Evolutionary conservation across 2,888 invertebrate species (phyloP), one percentile per base, ranked within the genome.

Genomic region (Drosophila leonis): DNA sequence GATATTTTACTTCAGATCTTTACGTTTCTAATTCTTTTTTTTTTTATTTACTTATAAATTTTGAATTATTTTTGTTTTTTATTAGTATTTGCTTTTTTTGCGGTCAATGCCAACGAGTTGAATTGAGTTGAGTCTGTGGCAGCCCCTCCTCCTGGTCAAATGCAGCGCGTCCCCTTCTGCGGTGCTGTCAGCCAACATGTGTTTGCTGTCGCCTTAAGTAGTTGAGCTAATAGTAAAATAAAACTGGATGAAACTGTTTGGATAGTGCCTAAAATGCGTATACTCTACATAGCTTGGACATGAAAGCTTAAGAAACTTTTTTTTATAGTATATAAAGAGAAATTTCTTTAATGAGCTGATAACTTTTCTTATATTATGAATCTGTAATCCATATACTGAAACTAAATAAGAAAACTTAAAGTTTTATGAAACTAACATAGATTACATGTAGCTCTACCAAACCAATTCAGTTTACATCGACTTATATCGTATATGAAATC

Each of bases 61-160:
- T 65, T 69, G 64, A 69, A 12, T 52, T n/a, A 12, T 1, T 39
- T 44, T 27, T 49, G 12, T 10, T 29, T 27, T 2, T 54, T 29
- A 54, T 52, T 46, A 42, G 37, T 52, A 54, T 60, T 60, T 39
- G 59, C 77, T 83, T 89, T 55, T 55, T 83, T 88, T 90, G 90
- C 88, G 90, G 90, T 90, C 89, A 90, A 84, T 90, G 90, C 75
- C 80, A 80, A 90, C 90, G 31, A 67, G 75, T 54, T 44, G 37
- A 49, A 27, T 67, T 41, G 37, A 49, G 29, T 31, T 13, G 46
- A 27, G 60, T 49, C 49, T 51, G 29, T 48, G 71, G 29, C 46
- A 51, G 10, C 6, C 41, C 31, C 35, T 20, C 51, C 42, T 31
- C 52, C 57, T 20, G 33, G 12, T 24, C 48, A 33, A 39, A 37